phyloP scores from a whole-genome alignment of 2,113 vertebrate species.

The Oncorhynchus nerka region DNA sequence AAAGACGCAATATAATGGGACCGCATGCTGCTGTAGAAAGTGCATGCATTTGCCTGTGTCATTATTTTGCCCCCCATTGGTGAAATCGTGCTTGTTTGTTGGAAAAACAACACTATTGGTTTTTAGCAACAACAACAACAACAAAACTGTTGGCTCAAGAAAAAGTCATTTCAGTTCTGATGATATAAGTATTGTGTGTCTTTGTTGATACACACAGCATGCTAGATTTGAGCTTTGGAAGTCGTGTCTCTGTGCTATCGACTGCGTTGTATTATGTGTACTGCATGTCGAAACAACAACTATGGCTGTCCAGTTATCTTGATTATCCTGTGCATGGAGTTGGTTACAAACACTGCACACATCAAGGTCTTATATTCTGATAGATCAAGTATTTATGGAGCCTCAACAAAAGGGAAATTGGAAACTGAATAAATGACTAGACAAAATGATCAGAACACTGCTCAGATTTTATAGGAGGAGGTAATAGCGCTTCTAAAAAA shows the following conservation, averaged over 20 bases:
- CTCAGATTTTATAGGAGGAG: background rate
- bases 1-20: conserved; percentile 21
- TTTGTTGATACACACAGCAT: too few relatives aligned
- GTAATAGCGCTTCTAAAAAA: too few relatives aligned
- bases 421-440: background rate
- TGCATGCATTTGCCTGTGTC: background rate
- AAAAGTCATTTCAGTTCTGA: too few relatives aligned
- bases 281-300: background rate
- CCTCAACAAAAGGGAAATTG: background rate
- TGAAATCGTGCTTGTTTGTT: background rate
- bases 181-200: too few relatives aligned
- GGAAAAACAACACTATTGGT: too few relatives aligned
- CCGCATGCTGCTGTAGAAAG: background rate
- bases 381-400: background rate
- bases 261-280: too few relatives aligned
- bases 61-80: background rate
- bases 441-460: background rate
- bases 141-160: too few relatives aligned
- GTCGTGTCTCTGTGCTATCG: too few relatives aligned
- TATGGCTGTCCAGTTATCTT: background rate
- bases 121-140: too few relatives aligned
- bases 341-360: background rate
- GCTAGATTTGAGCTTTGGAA: too few relatives aligned
- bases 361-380: background rate
- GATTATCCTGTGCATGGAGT: background rate